phyloP scores from a whole-genome alignment of 1,140 invertebrate species.

The Neoseiulus cucumeris region DNA sequence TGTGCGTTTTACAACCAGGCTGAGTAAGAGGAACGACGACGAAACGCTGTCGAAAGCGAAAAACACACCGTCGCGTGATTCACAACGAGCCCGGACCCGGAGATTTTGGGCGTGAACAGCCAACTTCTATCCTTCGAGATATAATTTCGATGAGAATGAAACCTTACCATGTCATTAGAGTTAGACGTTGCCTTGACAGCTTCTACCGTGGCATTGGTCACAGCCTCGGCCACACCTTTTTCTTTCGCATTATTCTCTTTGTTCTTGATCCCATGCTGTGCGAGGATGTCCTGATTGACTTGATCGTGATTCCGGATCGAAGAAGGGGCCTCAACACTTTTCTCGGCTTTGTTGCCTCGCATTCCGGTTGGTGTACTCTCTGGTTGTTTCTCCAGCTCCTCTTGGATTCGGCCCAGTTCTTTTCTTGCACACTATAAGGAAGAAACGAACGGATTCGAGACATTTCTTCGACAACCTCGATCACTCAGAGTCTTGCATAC shows the following conservation, averaged over 20 bases:
- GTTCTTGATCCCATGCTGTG: background rate
- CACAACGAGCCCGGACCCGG: too few relatives aligned
- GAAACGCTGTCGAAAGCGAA: too few relatives aligned
- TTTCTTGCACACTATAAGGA: background rate
- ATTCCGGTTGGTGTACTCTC: background rate
- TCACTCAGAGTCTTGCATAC: too few relatives aligned
- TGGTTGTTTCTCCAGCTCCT: background rate
- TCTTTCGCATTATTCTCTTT: background rate
- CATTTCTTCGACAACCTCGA: too few relatives aligned
- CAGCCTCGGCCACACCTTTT: background rate
- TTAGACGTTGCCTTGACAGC: background rate
- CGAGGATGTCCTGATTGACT: background rate
- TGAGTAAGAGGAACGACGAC: too few relatives aligned
- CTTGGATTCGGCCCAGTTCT: background rate
- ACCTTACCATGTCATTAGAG: conserved; percentile 5
- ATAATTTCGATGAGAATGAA: too few relatives aligned
- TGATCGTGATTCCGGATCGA: background rate
- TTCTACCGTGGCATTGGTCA: background rate
- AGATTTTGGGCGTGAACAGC: too few relatives aligned
- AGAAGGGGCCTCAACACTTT: background rate
- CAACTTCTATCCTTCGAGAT: too few relatives aligned
- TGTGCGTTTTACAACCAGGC: too few relatives aligned
- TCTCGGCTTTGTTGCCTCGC: background rate
- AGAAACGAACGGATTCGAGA: too few relatives aligned
- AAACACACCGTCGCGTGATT: too few relatives aligned